Evolutionary conservation across 2,888 invertebrate species (phyloP), one percentile per base, ranked within the genome.

Genomic region (Galerucella calmariensis): DNA sequence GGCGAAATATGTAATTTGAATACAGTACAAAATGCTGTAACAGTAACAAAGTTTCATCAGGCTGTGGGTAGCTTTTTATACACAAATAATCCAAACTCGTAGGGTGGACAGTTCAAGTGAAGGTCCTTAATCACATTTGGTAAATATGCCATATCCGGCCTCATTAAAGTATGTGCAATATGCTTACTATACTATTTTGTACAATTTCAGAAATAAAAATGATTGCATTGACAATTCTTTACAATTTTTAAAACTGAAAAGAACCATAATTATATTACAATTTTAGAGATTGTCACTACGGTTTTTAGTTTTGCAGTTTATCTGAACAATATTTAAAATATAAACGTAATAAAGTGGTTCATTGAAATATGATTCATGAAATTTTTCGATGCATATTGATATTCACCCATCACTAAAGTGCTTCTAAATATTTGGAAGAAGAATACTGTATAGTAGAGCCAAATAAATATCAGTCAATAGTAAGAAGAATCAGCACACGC

Each of bases 131-230:
- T 48, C 4, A 4, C 16, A 16, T 56, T 56, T 56, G 35, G 35
- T 35, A 61, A 61, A 61, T 35, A 61, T 61, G 1, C 61, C 61
- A 61, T 12, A 14, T 35, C 35, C 14, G 11, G 1, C 14, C 35
- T 61, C 8, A 27, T 5, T 35, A 16, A 12, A 6, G 35, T 61
- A 61, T 59, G 72, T 72, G 72, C 72, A 67, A 51, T 58, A 72
- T 66, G 58, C 14, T 66, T 72, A 72, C 16, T 58, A 35, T 41
- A 41, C 48, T 74, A 76, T 69, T 72, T 69, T 71, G 71, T 76
- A 76, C 65, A 76, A 69, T 27, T 74, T 72, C 66, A 71, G 68
- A 72, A 75, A 75, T 66, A n/a, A 35, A 58, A 66, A 46, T 71
- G 65, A 72, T 72, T 72, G 59, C 59, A 65, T 71, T 71, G 71